Conservation (phyloP, 2,888 invertebrate species). For the Harpalus rubripes region DNA sequence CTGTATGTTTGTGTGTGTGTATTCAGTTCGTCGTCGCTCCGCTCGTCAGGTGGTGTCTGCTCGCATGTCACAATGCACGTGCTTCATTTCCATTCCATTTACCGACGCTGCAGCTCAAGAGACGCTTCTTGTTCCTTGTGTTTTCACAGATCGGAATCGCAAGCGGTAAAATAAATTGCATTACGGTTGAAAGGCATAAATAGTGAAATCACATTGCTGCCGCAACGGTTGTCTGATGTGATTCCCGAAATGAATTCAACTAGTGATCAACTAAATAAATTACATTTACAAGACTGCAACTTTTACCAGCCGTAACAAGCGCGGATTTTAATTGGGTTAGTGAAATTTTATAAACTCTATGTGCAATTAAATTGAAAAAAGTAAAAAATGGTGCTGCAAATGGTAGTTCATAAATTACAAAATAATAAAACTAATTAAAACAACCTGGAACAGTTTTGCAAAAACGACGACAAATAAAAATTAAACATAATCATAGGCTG, state of each 20-base stretch:
- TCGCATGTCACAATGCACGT: conserved; percentile 17
- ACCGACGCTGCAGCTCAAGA: background rate
- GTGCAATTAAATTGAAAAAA: background rate
- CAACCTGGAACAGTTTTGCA: conserved; percentile 7
- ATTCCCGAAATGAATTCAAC: conserved; percentile 71
- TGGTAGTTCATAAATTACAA: conserved; percentile 15
- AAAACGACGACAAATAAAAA: conserved; percentile 46
- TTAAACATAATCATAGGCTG: conserved; percentile 54
- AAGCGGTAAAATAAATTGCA: conserved; percentile 69
- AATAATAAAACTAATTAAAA: conserved; percentile 22
- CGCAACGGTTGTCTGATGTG: conserved; percentile 70
- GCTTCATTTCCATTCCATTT: conserved; percentile 49
- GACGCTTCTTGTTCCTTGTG: conserved; percentile 20
- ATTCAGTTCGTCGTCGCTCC: too few species aligned
- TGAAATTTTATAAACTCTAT: background rate
- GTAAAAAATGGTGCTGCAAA: background rate
- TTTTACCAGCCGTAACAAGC: background rate
- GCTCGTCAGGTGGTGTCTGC: background rate
- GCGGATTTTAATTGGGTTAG: background rate
- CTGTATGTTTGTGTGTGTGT: too few species aligned
- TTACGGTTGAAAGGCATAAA: conserved; percentile 71
- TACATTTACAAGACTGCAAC: conserved; percentile 61
- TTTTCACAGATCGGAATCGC: conserved; percentile 57
- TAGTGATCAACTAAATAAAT: conserved; percentile 71
- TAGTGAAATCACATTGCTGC: conserved; percentile 70